A percentile compares a stretch with the other conserved stretches of the same genome.
Conservation (phyloP, 2,888 invertebrate genomes). For the Melanchra persicariae region DNA sequence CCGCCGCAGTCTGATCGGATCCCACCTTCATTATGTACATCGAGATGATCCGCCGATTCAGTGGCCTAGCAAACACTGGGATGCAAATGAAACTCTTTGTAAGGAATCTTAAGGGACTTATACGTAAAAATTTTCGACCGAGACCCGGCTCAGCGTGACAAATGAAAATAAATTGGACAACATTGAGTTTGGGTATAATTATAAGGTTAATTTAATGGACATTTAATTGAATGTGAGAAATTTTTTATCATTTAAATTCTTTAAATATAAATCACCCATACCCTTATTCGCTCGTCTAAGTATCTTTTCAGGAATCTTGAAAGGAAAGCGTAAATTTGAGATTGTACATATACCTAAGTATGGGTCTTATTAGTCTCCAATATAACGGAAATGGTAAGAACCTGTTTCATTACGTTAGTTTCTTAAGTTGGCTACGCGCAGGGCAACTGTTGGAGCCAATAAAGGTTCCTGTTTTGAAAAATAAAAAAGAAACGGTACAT, state of each 20-base stretch:
- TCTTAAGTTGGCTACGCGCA: no score
- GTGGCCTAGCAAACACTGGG: slow-evolving; percentile 74
- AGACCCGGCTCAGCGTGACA: slow-evolving; percentile 76
- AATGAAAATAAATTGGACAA: slow-evolving; percentile 83
- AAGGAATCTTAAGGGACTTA: slow-evolving; percentile 88
- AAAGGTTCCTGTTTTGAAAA: no score
- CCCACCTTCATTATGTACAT: slow-evolving; percentile 49
- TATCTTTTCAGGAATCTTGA: no score
- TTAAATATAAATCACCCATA: neutral
- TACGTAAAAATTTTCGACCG: slow-evolving; percentile 83
- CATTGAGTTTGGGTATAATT: slow-evolving; percentile 66
- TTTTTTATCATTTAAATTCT: neutral
- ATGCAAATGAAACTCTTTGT: slow-evolving; percentile 89
- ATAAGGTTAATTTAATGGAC: slow-evolving; percentile 16
- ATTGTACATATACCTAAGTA: no score
- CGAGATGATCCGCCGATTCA: slow-evolving; percentile 53
- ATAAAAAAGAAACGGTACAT: no score
- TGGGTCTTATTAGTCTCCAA: no score
- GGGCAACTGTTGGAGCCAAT: no score
- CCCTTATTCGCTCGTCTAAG: no score
- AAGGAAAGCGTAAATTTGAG: no score
- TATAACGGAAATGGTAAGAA: no score
- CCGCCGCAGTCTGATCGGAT: slow-evolving; percentile 31
- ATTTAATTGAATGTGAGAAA: slow-evolving; percentile 20
- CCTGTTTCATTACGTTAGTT: no score